A percentile compares a stretch with the other conserved stretches of the same genome.
These are phyloP conservation scores for Enteromius radiatus DNA, from an alignment of 2,797 vertebrate genomes.

Conservation along the genomic window DNA sequence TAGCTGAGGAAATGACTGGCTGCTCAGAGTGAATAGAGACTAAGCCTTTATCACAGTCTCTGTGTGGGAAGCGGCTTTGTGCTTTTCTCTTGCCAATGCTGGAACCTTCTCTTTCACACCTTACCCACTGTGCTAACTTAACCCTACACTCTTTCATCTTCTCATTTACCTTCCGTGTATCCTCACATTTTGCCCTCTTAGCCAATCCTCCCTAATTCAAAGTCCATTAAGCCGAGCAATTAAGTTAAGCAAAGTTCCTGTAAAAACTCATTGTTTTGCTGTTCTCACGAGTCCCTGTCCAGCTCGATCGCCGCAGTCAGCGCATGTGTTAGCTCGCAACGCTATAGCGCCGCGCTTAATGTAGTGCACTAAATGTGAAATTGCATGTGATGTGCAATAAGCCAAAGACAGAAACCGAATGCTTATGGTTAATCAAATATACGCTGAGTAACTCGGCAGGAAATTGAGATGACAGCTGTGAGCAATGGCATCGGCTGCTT, in stretches of 20 bases:
- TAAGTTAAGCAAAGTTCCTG: background rate
- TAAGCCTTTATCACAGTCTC: constrained; percentile 60
- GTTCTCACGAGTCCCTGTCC: background rate
- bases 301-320: background rate
- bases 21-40: constrained; percentile 57
- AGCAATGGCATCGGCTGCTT: constrained; percentile 4
- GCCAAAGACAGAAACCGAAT: constrained; percentile 9
- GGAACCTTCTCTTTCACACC: constrained; percentile 22
- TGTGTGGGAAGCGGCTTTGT: constrained; percentile 40
- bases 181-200: constrained; percentile 16
- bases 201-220: background rate
- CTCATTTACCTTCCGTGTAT: constrained; percentile 1
- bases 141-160: constrained; percentile 2
- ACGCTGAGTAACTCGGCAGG: constrained; percentile 25
- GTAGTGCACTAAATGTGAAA: constrained; percentile 58
- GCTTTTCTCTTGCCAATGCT: constrained; percentile 55
- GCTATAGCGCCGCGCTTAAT: constrained; percentile 46
- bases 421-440: constrained; percentile 39
- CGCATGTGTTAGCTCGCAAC: constrained; percentile 39
- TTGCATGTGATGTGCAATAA: constrained; percentile 20
- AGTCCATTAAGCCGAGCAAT: background rate
- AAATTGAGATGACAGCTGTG: constrained; percentile 41
- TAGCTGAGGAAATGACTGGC: constrained; percentile 37
- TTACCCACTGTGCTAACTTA: constrained; percentile 9
- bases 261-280: constrained; percentile 6